phyloP scores from a whole-genome alignment of 2,888 invertebrate species.

The Lordiphosa andalusiaca region DNA sequence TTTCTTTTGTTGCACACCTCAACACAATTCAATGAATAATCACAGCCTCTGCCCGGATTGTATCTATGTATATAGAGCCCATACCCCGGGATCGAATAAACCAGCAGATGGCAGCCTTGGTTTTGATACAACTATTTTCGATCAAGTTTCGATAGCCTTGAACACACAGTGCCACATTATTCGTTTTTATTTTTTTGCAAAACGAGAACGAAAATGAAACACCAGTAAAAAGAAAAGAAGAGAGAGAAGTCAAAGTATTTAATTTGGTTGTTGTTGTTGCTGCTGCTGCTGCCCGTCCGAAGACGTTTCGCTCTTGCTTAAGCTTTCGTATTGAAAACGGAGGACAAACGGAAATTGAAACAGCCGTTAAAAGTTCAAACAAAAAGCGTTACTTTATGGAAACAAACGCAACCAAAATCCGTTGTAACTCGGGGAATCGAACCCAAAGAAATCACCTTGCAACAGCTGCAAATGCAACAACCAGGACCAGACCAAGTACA shows the following conservation, averaged over 20 bases:
- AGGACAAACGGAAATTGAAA: slow-evolving; percentile 26
- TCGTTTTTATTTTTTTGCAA: too few species aligned
- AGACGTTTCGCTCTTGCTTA: slow-evolving; percentile 4
- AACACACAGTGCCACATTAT: too few species aligned
- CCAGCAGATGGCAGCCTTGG: too few species aligned
- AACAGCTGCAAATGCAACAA: slow-evolving; percentile 64
- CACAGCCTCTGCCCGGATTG: too few species aligned
- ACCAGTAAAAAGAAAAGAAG: too few species aligned
- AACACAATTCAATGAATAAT: too few species aligned
- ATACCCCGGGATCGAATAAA: too few species aligned
- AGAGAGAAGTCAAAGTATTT: slow-evolving; percentile 1
- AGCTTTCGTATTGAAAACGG: slow-evolving; percentile 8
- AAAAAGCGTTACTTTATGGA: slow-evolving; percentile 24
- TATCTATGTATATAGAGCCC: too few species aligned
- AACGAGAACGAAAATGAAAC: too few species aligned
- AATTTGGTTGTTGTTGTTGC: slow-evolving; percentile 11
- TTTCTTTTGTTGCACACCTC: too few species aligned
- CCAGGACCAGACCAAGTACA: slow-evolving; percentile 23
- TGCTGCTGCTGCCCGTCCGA: slow-evolving; percentile 14
- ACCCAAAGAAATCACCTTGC: slow-evolving; percentile 69
- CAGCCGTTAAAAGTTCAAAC: slow-evolving; percentile 36
- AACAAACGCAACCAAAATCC: slow-evolving; percentile 18
- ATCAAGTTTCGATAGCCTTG: too few species aligned
- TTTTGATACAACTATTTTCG: too few species aligned
- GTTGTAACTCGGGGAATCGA: slow-evolving; percentile 6